Base-by-base conservation (phyloP, 2,888 invertebrate species). In the Diarsia brunnea region DNA sequence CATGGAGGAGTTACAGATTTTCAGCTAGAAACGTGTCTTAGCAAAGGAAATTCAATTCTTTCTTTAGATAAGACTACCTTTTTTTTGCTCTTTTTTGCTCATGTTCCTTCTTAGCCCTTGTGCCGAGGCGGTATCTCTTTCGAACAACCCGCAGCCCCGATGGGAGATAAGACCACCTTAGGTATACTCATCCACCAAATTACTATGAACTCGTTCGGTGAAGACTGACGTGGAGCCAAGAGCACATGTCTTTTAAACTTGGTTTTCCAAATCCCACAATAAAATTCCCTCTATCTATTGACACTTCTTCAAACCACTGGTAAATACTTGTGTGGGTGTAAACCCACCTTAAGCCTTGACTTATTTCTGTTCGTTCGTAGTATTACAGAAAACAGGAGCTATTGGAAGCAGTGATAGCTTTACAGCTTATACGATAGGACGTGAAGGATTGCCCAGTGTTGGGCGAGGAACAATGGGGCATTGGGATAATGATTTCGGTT, bases 401-500 rank as follows among this genome's bases (percentile, higher is more conserved):
- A 79, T 45, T 60, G 67, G 45, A 64, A 4, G 2, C 11, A 21
- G 11, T 53, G 47, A 64, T 71, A 79, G 47, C 19, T 81, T 83
- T 79, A 71, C 11, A 31, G 51, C 51, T 49, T 43, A 45, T 3
- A 27, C 4, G 19, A 69, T n/a, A 14, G 24, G 10, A 45, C 63
- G 45, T 49, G 67, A 60, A 2, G 51, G 64, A 68, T 83, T 31
- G 14, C 19, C 21, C n/a, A 67, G 47, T 38, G 1, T 11, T 45
- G 66, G 60, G n/a, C 27, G 16, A 38, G 24, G 14, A 31, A 79
- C 82, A 65, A 76, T 82, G 21, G 69, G 24, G 27, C 69, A 53
- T 82, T 69, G 69, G 61, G n/a, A 82, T 69, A 60, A 55, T 69
- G 31, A 65, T 77, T 53, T 24, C 16, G 10, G 45, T 27, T 31